Percentiles rank a stretch among this genome's conserved stretches.
phyloP scores from a whole-genome alignment of 2,113 vertebrate genomes.

The Phyllostomus hastatus region DNA sequence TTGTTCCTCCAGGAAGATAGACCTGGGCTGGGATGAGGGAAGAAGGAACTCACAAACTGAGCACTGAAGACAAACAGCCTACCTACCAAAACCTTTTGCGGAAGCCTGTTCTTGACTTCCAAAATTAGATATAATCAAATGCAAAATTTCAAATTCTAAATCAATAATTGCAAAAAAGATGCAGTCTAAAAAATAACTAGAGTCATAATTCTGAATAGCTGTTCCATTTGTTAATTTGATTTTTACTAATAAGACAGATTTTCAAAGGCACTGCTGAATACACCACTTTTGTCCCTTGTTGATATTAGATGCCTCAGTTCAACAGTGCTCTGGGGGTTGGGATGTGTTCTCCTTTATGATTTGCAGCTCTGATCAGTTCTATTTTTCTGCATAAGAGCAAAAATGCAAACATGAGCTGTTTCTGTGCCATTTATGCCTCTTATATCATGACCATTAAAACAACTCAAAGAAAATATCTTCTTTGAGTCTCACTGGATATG shows the following conservation, averaged over 20 bases:
- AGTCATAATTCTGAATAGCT: constrained; percentile 16
- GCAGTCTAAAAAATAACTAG: background rate
- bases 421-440: constrained; percentile 23
- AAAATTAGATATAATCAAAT: constrained; percentile 11
- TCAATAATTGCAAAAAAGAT: background rate
- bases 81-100: background rate
- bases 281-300: background rate
- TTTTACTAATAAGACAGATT: constrained; percentile 47
- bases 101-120: background rate
- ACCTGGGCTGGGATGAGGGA: background rate
- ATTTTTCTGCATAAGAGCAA: constrained; percentile 27
- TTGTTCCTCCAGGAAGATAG: background rate
- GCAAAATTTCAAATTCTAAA: constrained; percentile 33
- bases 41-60: background rate
- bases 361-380: constrained; percentile 38
- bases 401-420: background rate
- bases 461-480: background rate
- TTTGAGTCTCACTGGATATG: background rate
- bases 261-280: background rate
- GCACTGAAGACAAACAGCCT: background rate
- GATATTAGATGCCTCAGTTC: background rate
- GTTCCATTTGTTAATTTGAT: constrained; percentile 52
- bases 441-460: background rate
- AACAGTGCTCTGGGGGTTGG: constrained; percentile 16
- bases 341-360: constrained; percentile 19